These are phyloP conservation scores for Drosophila orosa DNA, from an alignment of 1,140 invertebrate species.

Conservation along the genomic window DNA sequence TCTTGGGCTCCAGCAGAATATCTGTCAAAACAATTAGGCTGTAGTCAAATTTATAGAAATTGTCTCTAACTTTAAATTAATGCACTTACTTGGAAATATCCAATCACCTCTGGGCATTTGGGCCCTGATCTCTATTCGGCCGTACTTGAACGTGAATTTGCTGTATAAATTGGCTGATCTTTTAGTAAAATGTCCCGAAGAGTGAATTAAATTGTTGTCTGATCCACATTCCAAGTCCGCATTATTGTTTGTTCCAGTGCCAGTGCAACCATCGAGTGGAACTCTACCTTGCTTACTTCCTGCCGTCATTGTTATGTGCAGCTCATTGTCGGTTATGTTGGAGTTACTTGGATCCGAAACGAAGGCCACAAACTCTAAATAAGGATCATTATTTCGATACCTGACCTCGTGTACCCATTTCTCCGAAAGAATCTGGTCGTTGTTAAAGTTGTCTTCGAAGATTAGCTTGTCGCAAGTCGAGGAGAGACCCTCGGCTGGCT, in stretches of 20 bases:
- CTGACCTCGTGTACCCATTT: constrained; percentile 48
- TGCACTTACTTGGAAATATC: constrained; percentile 61
- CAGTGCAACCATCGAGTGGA: not conserved
- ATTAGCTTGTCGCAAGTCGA: constrained; percentile 8
- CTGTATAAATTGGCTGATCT: constrained; percentile 64
- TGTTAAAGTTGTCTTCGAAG: constrained; percentile 66
- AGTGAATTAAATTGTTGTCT: too few relatives aligned
- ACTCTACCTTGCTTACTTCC: not conserved
- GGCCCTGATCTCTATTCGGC: constrained; percentile 61
- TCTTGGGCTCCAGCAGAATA: not conserved
- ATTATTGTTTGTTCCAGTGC: not conserved
- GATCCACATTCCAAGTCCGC: not conserved
- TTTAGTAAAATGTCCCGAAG: too few relatives aligned
- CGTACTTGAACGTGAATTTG: constrained; percentile 63
- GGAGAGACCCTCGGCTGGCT: not conserved
- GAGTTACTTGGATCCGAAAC: not conserved
- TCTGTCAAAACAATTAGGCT: constrained; percentile 44
- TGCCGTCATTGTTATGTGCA: not conserved
- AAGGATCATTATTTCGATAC: constrained; percentile 50
- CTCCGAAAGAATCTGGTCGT: constrained; percentile 33
- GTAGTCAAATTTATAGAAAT: constrained; percentile 24
- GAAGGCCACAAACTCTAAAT: constrained; percentile 69
- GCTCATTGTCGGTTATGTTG: not conserved
- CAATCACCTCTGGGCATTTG: constrained; percentile 68
- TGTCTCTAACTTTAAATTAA: not conserved